phyloP scores from a whole-genome alignment of 1,140 invertebrate species.

The Vanessa atalanta region DNA sequence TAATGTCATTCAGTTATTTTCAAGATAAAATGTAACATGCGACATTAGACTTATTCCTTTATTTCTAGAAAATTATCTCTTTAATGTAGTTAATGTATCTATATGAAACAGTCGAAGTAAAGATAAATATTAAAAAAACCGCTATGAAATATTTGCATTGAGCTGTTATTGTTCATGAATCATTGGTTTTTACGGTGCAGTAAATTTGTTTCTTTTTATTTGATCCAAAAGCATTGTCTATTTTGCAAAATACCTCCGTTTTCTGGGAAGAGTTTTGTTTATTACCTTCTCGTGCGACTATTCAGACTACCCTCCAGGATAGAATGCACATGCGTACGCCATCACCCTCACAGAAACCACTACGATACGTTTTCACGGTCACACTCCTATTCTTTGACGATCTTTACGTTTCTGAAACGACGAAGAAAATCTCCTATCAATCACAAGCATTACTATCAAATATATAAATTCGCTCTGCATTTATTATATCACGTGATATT shows the following conservation, averaged over 20 bases:
- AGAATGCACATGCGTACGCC: constrained; percentile 57
- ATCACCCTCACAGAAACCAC: constrained; percentile 52
- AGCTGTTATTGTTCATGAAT: too few relatives aligned
- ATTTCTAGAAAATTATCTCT: not conserved
- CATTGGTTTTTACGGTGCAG: not conserved
- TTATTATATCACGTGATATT: not conserved
- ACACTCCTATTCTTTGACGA: constrained; percentile 43
- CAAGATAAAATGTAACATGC: not conserved
- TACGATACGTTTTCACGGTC: constrained; percentile 43
- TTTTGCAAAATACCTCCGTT: constrained; percentile 9
- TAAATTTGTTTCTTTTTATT: not conserved
- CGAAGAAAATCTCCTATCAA: constrained; percentile 54
- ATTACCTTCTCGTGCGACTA: constrained; percentile 62
- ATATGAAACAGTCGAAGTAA: not conserved
- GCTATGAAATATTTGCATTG: not conserved
- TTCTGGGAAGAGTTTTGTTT: constrained; percentile 18
- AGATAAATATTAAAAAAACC: not conserved
- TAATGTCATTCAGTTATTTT: not conserved
- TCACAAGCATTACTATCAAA: constrained; percentile 30
- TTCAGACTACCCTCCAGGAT: constrained; percentile 53
- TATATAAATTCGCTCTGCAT: constrained; percentile 38
- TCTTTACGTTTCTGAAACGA: constrained; percentile 67
- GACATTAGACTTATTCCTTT: not conserved
- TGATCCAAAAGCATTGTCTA: not conserved
- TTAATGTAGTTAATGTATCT: not conserved